These are phyloP conservation scores for Gopherus evgoodei DNA, from an alignment of 2,113 vertebrate genomes.

Conservation along the genomic window DNA sequence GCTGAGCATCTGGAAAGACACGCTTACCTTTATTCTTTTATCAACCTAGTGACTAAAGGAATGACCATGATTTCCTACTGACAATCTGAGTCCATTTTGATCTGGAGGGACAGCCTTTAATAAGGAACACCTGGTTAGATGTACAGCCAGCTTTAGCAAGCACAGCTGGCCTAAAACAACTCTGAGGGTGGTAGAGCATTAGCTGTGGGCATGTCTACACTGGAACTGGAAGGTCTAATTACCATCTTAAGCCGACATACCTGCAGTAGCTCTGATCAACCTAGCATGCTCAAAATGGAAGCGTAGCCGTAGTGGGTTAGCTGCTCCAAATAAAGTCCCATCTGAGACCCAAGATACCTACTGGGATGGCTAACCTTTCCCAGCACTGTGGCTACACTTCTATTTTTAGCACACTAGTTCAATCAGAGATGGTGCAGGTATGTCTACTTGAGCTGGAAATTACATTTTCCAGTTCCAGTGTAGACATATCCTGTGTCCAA, in stretches of 20 bases:
- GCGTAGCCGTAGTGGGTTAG: background rate
- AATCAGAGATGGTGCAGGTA: background rate
- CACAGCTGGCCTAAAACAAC: background rate
- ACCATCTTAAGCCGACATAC: background rate
- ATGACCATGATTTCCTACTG: background rate
- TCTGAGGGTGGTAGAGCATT: background rate
- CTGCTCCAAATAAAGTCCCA: background rate
- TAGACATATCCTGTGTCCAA: background rate
- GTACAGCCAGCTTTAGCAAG: background rate
- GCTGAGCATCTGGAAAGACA: conserved; percentile 69
- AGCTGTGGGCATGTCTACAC: background rate
- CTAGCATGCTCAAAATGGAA: background rate
- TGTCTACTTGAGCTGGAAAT: background rate
- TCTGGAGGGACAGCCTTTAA: background rate
- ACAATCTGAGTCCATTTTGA: background rate
- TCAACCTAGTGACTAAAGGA: conserved; percentile 3
- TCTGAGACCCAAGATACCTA: background rate
- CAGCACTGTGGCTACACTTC: background rate
- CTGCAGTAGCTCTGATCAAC: background rate
- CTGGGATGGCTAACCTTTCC: background rate
- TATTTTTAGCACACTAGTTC: background rate
- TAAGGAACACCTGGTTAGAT: background rate
- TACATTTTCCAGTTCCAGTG: background rate
- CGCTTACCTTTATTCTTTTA: background rate
- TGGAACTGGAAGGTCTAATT: background rate